phyloP scores from a whole-genome alignment of 2,113 vertebrate species.

The Motacilla alba region DNA sequence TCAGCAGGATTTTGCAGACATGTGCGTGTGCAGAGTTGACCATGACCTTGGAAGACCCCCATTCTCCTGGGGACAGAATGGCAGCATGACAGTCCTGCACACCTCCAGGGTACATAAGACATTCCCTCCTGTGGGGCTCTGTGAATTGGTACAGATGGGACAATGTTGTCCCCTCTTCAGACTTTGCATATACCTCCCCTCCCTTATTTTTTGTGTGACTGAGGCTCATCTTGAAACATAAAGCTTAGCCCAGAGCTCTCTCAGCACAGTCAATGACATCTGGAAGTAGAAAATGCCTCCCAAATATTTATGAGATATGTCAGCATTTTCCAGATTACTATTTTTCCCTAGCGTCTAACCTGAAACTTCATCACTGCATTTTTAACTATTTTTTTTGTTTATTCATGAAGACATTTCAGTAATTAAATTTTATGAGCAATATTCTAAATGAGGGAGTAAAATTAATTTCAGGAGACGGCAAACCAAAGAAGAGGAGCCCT shows the following conservation, averaged over 20 bases:
- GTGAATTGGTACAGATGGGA: background rate
- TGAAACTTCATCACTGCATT: conserved; percentile 24
- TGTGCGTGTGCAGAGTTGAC: background rate
- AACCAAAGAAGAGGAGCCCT: background rate
- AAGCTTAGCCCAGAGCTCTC: background rate
- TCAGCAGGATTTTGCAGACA: background rate
- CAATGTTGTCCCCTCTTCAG: background rate
- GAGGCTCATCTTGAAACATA: background rate
- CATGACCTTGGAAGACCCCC: accelerated
- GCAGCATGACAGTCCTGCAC: background rate
- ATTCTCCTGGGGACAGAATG: accelerated
- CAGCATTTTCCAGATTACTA: conserved; percentile 23
- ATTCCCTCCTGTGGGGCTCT: background rate
- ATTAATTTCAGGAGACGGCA: background rate
- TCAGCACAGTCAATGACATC: conserved; percentile 2
- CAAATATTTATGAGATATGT: conserved; percentile 45
- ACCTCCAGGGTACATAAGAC: background rate
- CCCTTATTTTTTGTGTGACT: background rate
- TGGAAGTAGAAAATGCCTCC: conserved; percentile 42
- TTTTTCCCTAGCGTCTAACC: background rate
- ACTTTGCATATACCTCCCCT: background rate
- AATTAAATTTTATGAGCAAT: conserved; percentile 26
- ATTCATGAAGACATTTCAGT: background rate
- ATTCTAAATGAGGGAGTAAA: background rate
- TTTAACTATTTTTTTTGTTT: conserved; percentile 5